A percentile compares a stretch with the other conserved stretches of the same genome.
Conservation (phyloP, 64 coral and sea anemone genomes). For the Porites lutea region DNA sequence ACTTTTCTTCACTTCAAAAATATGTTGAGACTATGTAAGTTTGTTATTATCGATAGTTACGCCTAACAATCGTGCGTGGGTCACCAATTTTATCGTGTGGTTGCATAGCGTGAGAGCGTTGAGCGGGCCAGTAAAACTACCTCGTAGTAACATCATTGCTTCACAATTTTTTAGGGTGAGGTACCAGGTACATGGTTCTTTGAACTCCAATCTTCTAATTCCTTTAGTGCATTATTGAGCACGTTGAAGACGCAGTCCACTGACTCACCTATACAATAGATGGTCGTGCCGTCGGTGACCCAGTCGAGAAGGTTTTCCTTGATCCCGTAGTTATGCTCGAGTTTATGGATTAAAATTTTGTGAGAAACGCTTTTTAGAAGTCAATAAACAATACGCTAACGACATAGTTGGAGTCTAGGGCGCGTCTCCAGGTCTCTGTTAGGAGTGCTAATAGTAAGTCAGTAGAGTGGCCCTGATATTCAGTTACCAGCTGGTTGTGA, state of each 20-base stretch:
- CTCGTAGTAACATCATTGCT: too few species aligned
- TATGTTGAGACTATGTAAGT: not conserved
- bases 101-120: not conserved
- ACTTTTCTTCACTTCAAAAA: not conserved
- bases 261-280: not conserved
- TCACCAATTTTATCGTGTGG: not conserved
- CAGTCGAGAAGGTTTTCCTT: conserved; percentile 5
- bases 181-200: not conserved
- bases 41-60: not conserved
- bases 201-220: not conserved
- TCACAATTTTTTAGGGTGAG: too few species aligned
- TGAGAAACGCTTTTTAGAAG: too few species aligned
- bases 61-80: not conserved
- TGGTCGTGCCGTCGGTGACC: not conserved
- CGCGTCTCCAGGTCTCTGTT: too few species aligned
- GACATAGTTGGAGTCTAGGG: too few species aligned
- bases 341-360: not conserved
- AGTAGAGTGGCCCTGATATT: too few species aligned
- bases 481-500: too few species aligned
- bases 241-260: not conserved
- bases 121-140: too few species aligned
- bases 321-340: not conserved
- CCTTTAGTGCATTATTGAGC: too few species aligned
- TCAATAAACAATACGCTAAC: too few species aligned
- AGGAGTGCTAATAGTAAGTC: too few species aligned